Percentiles rank a stretch among this genome's conserved stretches.
These are phyloP conservation scores for Pyrgus malvae DNA, from an alignment of 2,888 invertebrate genomes.

Conservation along the genomic window DNA sequence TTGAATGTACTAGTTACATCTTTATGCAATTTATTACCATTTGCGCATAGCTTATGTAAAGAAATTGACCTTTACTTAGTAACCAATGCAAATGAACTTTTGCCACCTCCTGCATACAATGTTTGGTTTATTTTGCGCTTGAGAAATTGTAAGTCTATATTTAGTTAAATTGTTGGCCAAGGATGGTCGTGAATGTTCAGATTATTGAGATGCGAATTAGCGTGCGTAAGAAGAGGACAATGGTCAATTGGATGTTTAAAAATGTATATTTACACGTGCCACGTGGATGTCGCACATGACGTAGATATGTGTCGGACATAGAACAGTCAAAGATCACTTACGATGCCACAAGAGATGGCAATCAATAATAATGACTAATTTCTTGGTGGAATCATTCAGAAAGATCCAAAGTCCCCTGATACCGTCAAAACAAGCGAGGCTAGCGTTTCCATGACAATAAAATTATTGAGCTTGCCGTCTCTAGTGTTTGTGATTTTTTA, in stretches of 20 bases:
- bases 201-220: conserved; percentile 25
- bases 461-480: too few species aligned
- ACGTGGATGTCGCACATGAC: not conserved
- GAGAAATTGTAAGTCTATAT: not conserved
- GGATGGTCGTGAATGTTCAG: conserved; percentile 29
- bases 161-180: conserved; percentile 10
- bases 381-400: too few species aligned
- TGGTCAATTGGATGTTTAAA: conserved; percentile 44
- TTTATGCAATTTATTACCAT: too few species aligned
- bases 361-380: not conserved
- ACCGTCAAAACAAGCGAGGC: too few species aligned
- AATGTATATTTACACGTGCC: conserved; percentile 27
- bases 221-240: conserved; percentile 32
- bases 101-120: too few species aligned
- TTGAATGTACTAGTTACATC: too few species aligned
- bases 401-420: too few species aligned
- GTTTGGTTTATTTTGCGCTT: not conserved
- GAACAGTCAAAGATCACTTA: not conserved
- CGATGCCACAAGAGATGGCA: not conserved
- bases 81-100: too few species aligned
- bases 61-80: too few species aligned
- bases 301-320: not conserved
- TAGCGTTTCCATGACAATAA: too few species aligned
- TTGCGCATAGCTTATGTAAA: too few species aligned
- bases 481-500: too few species aligned